Evolutionary conservation across 2,113 vertebrate genomes (phyloP), one percentile per base, ranked within the genome.

Genomic region (Phycodurus eques): DNA sequence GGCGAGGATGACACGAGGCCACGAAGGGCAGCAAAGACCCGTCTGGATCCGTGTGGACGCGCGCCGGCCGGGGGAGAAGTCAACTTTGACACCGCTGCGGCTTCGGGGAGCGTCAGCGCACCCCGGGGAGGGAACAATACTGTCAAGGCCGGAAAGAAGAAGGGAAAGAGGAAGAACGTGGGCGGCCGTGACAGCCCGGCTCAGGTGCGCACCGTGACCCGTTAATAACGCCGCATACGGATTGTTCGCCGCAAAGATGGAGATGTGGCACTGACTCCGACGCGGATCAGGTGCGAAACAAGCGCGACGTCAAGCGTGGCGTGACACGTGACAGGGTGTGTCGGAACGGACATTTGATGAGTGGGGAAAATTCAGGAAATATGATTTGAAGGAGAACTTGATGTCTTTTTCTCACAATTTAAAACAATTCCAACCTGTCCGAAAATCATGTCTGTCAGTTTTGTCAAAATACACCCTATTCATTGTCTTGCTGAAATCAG

Each of bases 131-230:
- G 13, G 22, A 47, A 31, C 13, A 49, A 66, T 47, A 31, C 44
- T 31, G 64, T 47, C 64, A 47, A 66, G 44, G 64, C 43, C 15
- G 27, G 43, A 47, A 27, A 8, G 44, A 47, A 1, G 42, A 46
- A 66, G 8, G 22, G 44, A 66, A 17, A 46, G n/a, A 4, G 13
- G n/a, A 22, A 6, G 14, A 46, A 47, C 22, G 10, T 44, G 62
- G 62, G 39, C 42, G 17, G 42, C 74, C 64, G 67, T 71, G 85
- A 73, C 67, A 65, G 72, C 73, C 70, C 64, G 81, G 82, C 83
- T 81, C 87, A 89, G 85, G 85, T 91, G 83, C 76, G 85, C 74
- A 71, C 68, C 1, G 1, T 78, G 85, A 85, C 77, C 83, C 74
- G 87, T 72, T 68, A 46, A 65, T 81, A 83, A 90, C 74, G 20